These are phyloP conservation scores for Elysia crispata DNA, from an alignment of 2,888 invertebrate genomes.

Conservation along the genomic window DNA sequence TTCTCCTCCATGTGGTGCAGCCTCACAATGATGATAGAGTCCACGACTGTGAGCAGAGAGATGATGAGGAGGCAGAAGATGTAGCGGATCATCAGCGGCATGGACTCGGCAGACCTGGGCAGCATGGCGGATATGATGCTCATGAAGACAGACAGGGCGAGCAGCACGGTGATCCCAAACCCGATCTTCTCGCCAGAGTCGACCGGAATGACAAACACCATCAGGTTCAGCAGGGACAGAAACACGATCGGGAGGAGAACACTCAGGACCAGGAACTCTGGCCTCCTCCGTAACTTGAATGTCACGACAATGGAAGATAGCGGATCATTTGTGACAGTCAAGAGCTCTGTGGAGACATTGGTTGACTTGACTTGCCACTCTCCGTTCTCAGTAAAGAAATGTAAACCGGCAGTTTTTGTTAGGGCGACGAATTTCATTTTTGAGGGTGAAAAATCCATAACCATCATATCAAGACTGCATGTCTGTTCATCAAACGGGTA, in stretches of 20 bases:
- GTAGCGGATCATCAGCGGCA: slow-evolving; percentile 2
- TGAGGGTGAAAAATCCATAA: too few species aligned
- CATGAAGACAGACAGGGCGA: slow-evolving; percentile 30
- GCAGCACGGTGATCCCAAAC: slow-evolving; percentile 25
- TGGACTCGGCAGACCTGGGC: not conserved
- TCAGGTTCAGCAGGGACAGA: slow-evolving; percentile 11
- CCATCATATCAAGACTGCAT: not conserved
- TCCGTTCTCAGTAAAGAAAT: too few species aligned
- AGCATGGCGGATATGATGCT: slow-evolving; percentile 2
- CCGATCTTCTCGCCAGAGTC: slow-evolving; percentile 22
- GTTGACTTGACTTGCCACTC: not conserved
- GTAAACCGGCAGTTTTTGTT: too few species aligned
- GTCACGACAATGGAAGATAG: slow-evolving; percentile 1
- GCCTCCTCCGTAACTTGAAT: not conserved
- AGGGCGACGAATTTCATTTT: too few species aligned
- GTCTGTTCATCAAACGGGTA: slow-evolving; percentile 11
- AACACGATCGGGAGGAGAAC: slow-evolving; percentile 2
- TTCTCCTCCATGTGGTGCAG: slow-evolving; percentile 25
- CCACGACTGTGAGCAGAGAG: slow-evolving; percentile 29
- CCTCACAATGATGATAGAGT: slow-evolving; percentile 23
- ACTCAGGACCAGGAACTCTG: slow-evolving; percentile 10
- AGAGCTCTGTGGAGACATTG: not conserved
- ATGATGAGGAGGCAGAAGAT: slow-evolving; percentile 26
- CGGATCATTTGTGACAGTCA: not conserved
- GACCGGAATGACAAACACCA: slow-evolving; percentile 26